phyloP scores from a whole-genome alignment of 2,113 vertebrate genomes.

The Morone chrysops region DNA sequence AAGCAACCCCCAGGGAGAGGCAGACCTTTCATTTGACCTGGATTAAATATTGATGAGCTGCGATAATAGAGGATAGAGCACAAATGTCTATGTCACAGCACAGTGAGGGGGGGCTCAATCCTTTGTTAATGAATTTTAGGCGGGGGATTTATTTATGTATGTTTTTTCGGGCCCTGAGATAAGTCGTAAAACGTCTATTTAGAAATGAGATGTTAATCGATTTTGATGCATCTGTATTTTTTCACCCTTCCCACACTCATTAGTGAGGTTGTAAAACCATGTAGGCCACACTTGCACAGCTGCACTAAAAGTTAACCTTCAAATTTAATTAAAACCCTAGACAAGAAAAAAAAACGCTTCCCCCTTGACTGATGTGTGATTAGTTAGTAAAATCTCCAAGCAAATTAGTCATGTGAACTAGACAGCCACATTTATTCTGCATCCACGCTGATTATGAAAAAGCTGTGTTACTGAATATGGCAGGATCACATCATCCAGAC shows the following conservation, averaged over 20 bases:
- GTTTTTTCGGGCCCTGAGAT: background rate
- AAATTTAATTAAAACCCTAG: slow-evolving; percentile 57
- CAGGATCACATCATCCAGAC: background rate
- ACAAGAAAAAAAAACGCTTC: background rate
- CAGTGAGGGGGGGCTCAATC: slow-evolving; percentile 17
- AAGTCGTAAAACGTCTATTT: slow-evolving; percentile 17
- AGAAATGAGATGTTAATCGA: slow-evolving; percentile 15
- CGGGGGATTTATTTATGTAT: slow-evolving; percentile 18
- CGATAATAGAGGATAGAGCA: slow-evolving; percentile 45
- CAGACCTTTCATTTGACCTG: slow-evolving; percentile 55
- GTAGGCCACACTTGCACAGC: slow-evolving; percentile 1
- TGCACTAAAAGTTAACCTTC: slow-evolving; percentile 64
- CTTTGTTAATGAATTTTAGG: slow-evolving; percentile 37
- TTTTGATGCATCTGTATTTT: background rate
- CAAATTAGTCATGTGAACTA: slow-evolving; percentile 25
- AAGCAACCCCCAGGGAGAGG: background rate
- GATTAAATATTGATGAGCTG: slow-evolving; percentile 69
- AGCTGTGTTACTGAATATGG: background rate
- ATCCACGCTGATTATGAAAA: background rate
- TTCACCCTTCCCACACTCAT: background rate
- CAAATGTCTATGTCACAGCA: slow-evolving; percentile 22
- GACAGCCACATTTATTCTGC: slow-evolving; percentile 10
- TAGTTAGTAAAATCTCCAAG: slow-evolving; percentile 45
- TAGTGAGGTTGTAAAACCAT: slow-evolving; percentile 12
- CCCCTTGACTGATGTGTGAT: slow-evolving; percentile 27